Base-by-base conservation (phyloP, 2,888 invertebrate species). In the Cacoxenus indagator region DNA sequence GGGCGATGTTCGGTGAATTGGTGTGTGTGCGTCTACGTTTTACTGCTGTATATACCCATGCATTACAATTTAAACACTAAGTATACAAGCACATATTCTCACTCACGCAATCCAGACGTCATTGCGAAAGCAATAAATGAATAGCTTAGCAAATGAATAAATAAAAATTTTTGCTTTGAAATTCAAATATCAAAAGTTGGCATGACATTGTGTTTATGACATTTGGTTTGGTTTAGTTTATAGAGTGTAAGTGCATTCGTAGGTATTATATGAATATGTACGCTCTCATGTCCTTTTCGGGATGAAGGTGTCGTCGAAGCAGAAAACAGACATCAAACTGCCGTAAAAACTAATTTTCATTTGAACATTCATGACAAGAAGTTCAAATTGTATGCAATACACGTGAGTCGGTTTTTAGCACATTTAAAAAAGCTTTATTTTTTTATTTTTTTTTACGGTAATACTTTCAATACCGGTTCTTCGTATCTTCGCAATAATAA, bases 181-280 rank as follows among this genome's bases (percentile, higher is more conserved):
- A 82, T 82, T 82, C 81, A 82, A 84, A 82, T 82, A 78, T 82
- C 84, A 84, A 82, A 82, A 83, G 84, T 82, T 82, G 81, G 84
- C 81, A 82, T 84, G 81, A 82, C 81, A 83, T 83, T 82, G 82
- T 83, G 84, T 78, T 81, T 81, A 81, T 81, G 83, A 82, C 84
- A 81, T 73, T 73, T 70, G 73, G 69, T 73, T 73, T 55, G 9
- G 55, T 55, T 55, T 55, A 62, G 43, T 62, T 43, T 62, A 22
- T 45, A 11, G 45, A 43, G 37, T 37, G 51, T 51, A 27, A n/a
- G 6, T 27, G 17, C 0, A 19, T 27, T 8, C 24, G 19, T 57
- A 14, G 14, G n/a, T 64, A 14, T 66, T 62, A 9, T 24, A 19
- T 65, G 37, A 14, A 37, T 37, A 14, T 37, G 37, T 37, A 14